Conservation (phyloP, 2,888 invertebrate species). For the Helobdella robusta region DNA sequence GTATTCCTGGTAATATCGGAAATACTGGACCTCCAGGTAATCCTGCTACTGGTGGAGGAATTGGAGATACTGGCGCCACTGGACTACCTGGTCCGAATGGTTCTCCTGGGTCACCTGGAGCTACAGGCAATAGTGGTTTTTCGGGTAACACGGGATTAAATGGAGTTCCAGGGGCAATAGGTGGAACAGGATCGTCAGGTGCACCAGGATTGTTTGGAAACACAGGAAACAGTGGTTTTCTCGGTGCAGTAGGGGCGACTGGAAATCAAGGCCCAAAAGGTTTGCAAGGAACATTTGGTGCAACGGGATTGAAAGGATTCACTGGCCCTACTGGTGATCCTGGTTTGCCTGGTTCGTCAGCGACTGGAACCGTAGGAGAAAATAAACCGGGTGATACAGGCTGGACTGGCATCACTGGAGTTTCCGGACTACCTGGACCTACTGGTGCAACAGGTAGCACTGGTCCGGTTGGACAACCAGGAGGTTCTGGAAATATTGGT, state of each 20-base stretch:
- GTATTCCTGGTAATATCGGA: slow-evolving; percentile 26
- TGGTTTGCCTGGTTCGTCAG: slow-evolving; percentile 14
- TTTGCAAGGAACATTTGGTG: too few relatives aligned
- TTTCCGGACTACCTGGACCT: slow-evolving; percentile 6
- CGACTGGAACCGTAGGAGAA: background rate
- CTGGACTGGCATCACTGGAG: background rate
- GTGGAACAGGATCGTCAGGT: slow-evolving; percentile 7
- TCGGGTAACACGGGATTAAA: slow-evolving; percentile 3
- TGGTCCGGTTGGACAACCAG: slow-evolving; percentile 14
- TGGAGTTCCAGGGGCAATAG: slow-evolving; percentile 15
- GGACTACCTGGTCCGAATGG: slow-evolving; percentile 23
- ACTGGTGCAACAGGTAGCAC: slow-evolving; percentile 11
- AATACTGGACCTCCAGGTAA: slow-evolving; percentile 21
- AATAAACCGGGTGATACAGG: background rate
- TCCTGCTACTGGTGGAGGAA: slow-evolving; percentile 22
- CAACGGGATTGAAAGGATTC: background rate
- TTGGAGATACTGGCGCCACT: slow-evolving; percentile 23
- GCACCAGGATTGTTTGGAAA: background rate
- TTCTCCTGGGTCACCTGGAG: slow-evolving; percentile 23
- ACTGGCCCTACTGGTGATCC: slow-evolving; percentile 5
- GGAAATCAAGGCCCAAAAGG: too few relatives aligned
- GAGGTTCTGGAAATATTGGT: slow-evolving; percentile 27
- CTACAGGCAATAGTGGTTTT: slow-evolving; percentile 15
- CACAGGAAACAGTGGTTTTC: slow-evolving; percentile 9
- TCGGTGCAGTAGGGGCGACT: slow-evolving; percentile 7